Conservation (phyloP, 2,113 vertebrate genomes). For the Eira barbara region DNA sequence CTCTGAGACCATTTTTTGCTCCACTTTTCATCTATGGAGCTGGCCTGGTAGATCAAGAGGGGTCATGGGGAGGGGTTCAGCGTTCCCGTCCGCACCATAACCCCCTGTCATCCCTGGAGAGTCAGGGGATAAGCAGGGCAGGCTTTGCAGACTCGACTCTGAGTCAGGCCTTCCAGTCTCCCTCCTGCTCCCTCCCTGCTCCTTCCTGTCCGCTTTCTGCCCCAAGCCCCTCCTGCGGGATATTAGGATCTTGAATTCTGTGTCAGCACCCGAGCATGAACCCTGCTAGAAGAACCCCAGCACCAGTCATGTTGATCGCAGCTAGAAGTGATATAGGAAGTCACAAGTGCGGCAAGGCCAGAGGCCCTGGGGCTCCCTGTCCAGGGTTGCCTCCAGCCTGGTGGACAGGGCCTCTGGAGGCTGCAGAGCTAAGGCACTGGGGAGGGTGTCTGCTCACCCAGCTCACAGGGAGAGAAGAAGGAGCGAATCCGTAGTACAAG, state of each 20-base stretch:
- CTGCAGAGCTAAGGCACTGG: background rate
- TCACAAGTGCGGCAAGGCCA: background rate
- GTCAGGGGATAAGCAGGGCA: background rate
- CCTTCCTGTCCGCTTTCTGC: background rate
- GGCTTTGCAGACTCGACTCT: background rate
- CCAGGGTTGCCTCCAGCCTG: background rate
- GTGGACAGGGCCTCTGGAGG: background rate
- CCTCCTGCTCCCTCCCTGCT: background rate
- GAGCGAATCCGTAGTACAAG: background rate
- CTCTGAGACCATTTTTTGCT: background rate
- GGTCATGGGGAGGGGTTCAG: background rate
- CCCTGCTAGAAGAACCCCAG: background rate
- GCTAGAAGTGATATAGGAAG: background rate
- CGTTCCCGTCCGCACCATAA: background rate
- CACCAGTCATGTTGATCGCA: background rate
- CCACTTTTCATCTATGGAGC: background rate
- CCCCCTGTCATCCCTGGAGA: background rate
- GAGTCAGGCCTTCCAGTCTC: background rate
- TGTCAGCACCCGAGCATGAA: background rate
- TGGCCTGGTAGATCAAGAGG: background rate
- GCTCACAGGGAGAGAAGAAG: background rate
- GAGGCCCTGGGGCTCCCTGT: background rate
- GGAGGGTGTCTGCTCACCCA: background rate
- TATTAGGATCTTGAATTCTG: background rate
- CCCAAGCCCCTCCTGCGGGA: background rate